Conservation (phyloP, 2,797 vertebrate species). For the Periparus ater region DNA sequence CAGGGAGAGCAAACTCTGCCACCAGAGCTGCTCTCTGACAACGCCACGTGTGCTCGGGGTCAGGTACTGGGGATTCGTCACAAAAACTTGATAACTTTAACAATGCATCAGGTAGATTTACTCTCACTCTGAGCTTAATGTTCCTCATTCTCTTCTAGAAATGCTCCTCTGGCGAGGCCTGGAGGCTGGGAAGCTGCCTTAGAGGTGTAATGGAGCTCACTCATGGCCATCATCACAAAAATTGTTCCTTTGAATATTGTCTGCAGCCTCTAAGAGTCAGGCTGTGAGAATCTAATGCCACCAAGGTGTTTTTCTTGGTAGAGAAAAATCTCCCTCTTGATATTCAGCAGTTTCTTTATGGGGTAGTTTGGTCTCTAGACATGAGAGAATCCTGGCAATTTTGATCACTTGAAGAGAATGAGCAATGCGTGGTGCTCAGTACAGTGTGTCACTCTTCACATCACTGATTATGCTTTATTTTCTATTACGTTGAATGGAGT, state of each 20-base stretch:
- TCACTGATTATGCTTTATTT: slow-evolving; percentile 58
- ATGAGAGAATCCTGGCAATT: slow-evolving; percentile 53
- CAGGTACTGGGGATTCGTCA: neutral
- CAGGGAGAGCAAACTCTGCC: neutral
- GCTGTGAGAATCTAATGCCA: slow-evolving; percentile 35
- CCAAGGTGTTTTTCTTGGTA: slow-evolving; percentile 52
- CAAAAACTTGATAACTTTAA: slow-evolving; percentile 28
- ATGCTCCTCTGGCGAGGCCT: neutral
- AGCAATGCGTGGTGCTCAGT: slow-evolving; percentile 15
- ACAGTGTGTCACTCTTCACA: neutral
- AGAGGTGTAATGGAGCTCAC: slow-evolving; percentile 55
- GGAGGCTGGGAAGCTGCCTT: slow-evolving; percentile 25
- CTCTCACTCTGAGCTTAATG: slow-evolving; percentile 42
- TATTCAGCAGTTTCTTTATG: slow-evolving; percentile 69
- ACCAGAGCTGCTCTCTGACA: neutral
- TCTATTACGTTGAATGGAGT: slow-evolving; percentile 27
- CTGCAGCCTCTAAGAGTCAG: slow-evolving; percentile 52
- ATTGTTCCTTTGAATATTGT: slow-evolving; percentile 63
- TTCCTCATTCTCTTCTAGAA: slow-evolving; percentile 53
- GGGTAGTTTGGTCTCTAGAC: slow-evolving; percentile 64
- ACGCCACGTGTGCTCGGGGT: neutral
- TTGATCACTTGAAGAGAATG: slow-evolving; percentile 41
- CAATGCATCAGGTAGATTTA: slow-evolving; percentile 31
- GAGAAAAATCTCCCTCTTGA: slow-evolving; percentile 65
- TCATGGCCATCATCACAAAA: neutral